Conservation (phyloP, 1,140 invertebrate species). For the Trachymyrmex septentrionalis region DNA sequence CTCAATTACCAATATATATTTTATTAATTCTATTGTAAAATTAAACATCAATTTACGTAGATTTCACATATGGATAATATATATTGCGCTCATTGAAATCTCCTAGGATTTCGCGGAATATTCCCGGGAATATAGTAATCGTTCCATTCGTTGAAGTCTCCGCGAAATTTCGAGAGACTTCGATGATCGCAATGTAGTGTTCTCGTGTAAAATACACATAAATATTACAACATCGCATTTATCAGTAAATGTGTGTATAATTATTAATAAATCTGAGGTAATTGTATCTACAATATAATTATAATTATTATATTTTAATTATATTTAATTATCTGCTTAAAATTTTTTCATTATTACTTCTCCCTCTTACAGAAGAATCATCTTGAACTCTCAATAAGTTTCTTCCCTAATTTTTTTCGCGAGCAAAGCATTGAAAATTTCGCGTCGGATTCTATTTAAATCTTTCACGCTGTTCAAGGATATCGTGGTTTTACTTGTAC, state of each 20-base stretch:
- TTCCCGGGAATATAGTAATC: constrained; percentile 1
- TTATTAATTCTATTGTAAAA: constrained; percentile 3
- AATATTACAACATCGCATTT: not conserved
- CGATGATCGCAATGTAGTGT: not conserved
- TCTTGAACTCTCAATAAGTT: not conserved
- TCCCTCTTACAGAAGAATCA: not conserved
- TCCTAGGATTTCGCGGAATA: not conserved
- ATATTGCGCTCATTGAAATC: constrained; percentile 17
- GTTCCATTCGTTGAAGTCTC: constrained; percentile 13
- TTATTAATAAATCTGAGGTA: not conserved
- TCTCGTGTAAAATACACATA: not conserved
- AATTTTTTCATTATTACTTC: constrained; percentile 1
- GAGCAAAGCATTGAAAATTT: not conserved
- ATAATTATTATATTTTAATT: not conserved
- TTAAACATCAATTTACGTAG: not conserved
- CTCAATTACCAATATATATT: not conserved
- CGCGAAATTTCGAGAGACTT: not conserved
- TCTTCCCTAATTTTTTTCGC: not conserved
- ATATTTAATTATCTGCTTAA: not conserved
- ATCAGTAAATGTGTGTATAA: not conserved
- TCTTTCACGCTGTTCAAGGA: constrained; percentile 10
- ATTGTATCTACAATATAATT: no score
- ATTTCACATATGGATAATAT: not conserved
- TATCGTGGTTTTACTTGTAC: constrained; percentile 8
- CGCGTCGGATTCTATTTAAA: constrained; percentile 18